phyloP scores from a whole-genome alignment of 30 jellyfish, hydroid and myxozoan species.

The Haliclystus octoradiatus region DNA sequence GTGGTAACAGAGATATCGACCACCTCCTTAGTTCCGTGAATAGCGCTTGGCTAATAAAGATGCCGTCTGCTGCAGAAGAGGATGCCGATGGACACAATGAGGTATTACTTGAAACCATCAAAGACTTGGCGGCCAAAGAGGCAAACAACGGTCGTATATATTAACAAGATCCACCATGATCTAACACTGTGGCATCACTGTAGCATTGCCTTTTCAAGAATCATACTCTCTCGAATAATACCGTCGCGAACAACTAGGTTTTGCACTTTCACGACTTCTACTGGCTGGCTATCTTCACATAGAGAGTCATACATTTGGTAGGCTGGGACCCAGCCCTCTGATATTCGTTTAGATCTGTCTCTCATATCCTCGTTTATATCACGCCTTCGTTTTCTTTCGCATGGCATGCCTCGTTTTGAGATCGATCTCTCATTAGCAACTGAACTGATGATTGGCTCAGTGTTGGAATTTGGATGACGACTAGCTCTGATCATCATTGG shows the following conservation, averaged over 20 bases:
- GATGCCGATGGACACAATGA: neutral
- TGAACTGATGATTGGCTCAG: neutral
- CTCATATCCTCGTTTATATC: constrained; percentile 15
- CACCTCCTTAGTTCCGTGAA: neutral
- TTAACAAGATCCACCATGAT: too few species aligned
- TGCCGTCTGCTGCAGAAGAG: too few species aligned
- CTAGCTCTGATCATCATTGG: neutral
- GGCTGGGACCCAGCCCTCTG: constrained; percentile 81
- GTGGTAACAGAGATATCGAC: too few species aligned
- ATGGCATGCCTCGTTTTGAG: constrained; percentile 49
- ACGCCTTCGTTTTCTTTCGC: constrained; percentile 47
- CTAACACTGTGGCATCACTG: too few species aligned
- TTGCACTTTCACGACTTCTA: constrained; percentile 75
- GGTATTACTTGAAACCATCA: neutral
- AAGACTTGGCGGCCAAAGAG: neutral
- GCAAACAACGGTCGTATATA: too few species aligned
- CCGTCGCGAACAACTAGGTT: constrained; percentile 81
- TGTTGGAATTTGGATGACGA: neutral
- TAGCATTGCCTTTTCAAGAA: constrained; percentile 61
- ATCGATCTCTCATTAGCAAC: neutral
- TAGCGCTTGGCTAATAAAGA: neutral
- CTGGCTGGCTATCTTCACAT: constrained; percentile 94
- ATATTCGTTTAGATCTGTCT: constrained; percentile 16
- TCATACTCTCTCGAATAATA: constrained; percentile 64
- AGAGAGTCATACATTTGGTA: constrained; percentile 72